Evolutionary conservation across 35 echinoderm and acorn worm genomes (phyloP).

Genomic region (Lytechinus variegatus): DNA sequence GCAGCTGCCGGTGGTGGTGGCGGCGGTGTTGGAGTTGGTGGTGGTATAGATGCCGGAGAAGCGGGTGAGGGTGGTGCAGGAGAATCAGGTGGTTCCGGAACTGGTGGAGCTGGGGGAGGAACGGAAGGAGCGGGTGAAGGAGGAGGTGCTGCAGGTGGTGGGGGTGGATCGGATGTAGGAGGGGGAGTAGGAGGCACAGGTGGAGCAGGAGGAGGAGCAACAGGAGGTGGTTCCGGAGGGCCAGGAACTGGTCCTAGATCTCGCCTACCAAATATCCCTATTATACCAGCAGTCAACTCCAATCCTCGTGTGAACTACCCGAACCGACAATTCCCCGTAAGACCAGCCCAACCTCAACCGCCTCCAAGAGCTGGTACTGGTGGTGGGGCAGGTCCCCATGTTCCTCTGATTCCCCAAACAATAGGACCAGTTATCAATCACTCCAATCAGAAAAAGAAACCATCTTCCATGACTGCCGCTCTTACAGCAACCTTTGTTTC

Average conservation of each 20-base stretch:
- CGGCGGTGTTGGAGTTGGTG: not conserved
- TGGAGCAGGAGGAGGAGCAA: not conserved
- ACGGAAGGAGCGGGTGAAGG: not conserved
- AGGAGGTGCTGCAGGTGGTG: not conserved
- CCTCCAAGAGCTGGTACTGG: not conserved
- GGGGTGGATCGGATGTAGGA: not conserved
- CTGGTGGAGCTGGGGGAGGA: not conserved
- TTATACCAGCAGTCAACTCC: not conserved
- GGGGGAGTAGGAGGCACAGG: not conserved
- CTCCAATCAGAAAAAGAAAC: not conserved
- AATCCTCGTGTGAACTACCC: not conserved
- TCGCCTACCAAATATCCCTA: not conserved
- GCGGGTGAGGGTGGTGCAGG: not conserved
- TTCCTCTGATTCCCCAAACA: conserved; percentile 15
- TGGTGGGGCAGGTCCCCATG: not conserved
- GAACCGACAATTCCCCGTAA: not conserved
- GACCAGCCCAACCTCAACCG: not conserved
- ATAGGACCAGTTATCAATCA: conserved; percentile 23
- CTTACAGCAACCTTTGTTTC: not conserved
- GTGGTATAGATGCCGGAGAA: not conserved
- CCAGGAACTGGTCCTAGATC: not conserved
- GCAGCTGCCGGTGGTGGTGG: not conserved
- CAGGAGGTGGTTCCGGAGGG: not conserved
- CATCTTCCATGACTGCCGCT: not conserved
- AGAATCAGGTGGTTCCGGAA: not conserved